Percentiles rank a stretch among this genome's conserved stretches.
Evolutionary conservation across 1,140 invertebrate genomes (phyloP).

Genomic region (Bicyclus anynana): DNA sequence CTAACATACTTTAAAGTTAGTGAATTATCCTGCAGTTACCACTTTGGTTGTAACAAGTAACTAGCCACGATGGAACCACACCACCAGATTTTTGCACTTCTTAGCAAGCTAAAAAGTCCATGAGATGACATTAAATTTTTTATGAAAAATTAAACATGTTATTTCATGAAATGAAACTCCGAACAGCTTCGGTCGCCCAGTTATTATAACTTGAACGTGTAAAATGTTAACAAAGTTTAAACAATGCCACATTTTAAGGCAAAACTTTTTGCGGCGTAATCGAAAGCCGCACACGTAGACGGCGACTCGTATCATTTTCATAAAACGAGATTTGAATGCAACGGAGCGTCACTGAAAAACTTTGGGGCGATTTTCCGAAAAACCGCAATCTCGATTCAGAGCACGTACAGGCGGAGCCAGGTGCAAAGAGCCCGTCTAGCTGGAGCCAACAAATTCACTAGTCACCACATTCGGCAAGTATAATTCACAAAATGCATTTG

Average conservation of each 20-base stretch:
- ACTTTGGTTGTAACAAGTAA: too few relatives aligned
- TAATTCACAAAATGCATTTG: conserved; percentile 62
- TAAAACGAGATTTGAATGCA: conserved; percentile 1
- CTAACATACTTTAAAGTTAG: too few relatives aligned
- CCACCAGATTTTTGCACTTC: too few relatives aligned
- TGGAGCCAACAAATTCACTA: conserved; percentile 36
- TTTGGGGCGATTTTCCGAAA: conserved; percentile 3
- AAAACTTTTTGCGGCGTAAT: background rate
- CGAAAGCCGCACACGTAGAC: background rate
- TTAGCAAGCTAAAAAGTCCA: too few relatives aligned
- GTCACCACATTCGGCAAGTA: conserved; percentile 43
- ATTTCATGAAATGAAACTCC: too few relatives aligned
- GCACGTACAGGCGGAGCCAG: conserved; percentile 29
- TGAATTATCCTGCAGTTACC: too few relatives aligned
- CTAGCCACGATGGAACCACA: too few relatives aligned
- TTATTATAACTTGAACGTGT: too few relatives aligned
- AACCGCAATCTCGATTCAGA: conserved; percentile 19
- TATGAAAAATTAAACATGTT: too few relatives aligned
- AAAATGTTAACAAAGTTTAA: background rate
- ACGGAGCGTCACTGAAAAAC: conserved; percentile 5
- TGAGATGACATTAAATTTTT: too few relatives aligned
- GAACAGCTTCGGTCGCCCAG: too few relatives aligned
- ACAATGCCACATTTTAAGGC: background rate
- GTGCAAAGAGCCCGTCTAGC: conserved; percentile 40
- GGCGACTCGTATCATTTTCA: conserved; percentile 1